phyloP scores from a whole-genome alignment of 2,888 invertebrate genomes.

The Seira sanloemensis region DNA sequence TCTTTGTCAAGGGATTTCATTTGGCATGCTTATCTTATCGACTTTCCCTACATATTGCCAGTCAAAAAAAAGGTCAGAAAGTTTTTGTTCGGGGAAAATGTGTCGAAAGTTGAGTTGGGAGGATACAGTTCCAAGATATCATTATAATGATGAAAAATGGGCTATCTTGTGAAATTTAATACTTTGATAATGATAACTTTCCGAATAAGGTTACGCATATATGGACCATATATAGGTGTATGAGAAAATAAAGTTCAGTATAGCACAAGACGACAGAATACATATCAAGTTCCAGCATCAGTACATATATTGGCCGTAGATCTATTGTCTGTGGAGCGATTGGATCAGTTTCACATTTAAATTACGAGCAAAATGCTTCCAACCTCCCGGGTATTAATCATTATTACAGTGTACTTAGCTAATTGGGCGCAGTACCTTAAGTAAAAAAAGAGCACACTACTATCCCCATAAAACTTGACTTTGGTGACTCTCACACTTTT shows the following conservation, averaged over 20 bases:
- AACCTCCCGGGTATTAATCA: not conserved
- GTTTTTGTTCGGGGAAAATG: not conserved
- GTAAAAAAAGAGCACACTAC: too few species aligned
- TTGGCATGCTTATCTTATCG: slow-evolving; percentile 10
- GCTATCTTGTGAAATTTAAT: not conserved
- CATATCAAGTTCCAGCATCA: too few species aligned
- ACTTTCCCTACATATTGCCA: not conserved
- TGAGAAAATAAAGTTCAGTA: too few species aligned
- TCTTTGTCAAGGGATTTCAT: slow-evolving; percentile 1
- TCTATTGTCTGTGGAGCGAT: too few species aligned
- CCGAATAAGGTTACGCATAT: too few species aligned
- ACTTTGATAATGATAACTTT: not conserved
- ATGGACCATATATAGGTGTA: too few species aligned
- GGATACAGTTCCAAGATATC: not conserved
- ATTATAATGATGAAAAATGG: not conserved
- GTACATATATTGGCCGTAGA: too few species aligned
- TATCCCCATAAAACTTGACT: too few species aligned
- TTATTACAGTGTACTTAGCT: slow-evolving; percentile 14
- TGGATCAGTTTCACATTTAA: not conserved
- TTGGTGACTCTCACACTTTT: too few species aligned
- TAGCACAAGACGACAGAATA: too few species aligned
- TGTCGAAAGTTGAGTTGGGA: slow-evolving; percentile 7
- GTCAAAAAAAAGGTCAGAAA: slow-evolving; percentile 8
- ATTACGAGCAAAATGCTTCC: not conserved
- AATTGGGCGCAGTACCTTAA: not conserved